Evolutionary conservation across 2,888 invertebrate species (phyloP).

Genomic region (Cerastis rubricosa): DNA sequence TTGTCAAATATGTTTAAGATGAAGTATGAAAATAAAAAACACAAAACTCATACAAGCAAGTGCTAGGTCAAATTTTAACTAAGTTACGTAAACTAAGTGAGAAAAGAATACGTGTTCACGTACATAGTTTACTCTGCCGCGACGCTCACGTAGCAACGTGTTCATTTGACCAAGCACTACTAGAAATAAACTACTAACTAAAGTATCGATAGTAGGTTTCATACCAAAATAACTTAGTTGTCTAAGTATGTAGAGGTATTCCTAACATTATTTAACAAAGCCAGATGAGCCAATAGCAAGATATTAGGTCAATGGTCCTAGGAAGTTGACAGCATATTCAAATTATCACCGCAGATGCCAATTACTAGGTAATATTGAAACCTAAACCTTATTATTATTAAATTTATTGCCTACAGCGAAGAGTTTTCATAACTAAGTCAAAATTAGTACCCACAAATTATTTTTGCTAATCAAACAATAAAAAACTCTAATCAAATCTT

Average conservation of each 20-base stretch:
- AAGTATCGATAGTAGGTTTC: slow-evolving; percentile 14
- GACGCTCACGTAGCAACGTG: slow-evolving; percentile 42
- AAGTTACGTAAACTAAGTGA: no score
- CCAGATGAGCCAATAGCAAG: no score
- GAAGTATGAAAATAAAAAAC: slow-evolving; percentile 11
- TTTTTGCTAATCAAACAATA: slow-evolving; percentile 34
- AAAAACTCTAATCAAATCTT: slow-evolving; percentile 35
- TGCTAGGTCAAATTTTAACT: no score
- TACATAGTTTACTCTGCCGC: slow-evolving; percentile 41
- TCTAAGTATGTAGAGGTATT: neutral
- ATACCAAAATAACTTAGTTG: neutral
- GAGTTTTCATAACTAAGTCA: no score
- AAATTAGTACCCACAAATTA: slow-evolving; percentile 14
- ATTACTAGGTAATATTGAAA: no score
- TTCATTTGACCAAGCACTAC: slow-evolving; percentile 53
- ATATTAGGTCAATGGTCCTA: neutral
- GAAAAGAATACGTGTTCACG: slow-evolving; percentile 46
- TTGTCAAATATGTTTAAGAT: neutral
- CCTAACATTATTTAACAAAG: neutral
- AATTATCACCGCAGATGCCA: neutral
- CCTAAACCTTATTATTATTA: neutral
- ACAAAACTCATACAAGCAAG: slow-evolving; percentile 9
- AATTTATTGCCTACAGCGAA: slow-evolving; percentile 8
- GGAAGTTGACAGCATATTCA: neutral
- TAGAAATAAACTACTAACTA: slow-evolving; percentile 39